Evolutionary conservation across 2,888 invertebrate species (phyloP), one percentile per base, ranked within the genome.

Genomic region (Cordilura impudica): DNA sequence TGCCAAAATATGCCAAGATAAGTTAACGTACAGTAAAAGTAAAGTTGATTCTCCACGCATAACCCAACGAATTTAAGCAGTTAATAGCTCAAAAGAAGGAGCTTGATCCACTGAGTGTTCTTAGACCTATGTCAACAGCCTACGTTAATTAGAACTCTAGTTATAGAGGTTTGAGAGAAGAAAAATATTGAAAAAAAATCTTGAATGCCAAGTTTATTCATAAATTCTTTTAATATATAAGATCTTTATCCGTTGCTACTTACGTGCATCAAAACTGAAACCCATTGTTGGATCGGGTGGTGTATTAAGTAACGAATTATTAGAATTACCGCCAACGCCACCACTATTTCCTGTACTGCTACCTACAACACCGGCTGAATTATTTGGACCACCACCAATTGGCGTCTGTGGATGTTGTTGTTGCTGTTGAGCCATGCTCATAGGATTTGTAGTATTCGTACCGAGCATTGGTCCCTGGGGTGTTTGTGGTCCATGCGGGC

Each of bases 201-300:
- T n/a, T n/a, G n/a, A n/a, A n/a, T n/a, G n/a, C n/a, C n/a, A n/a
- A 26, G 6, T 26, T 26, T 26, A 12, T 51, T 2, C 19, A 8
- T 0, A 14, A 12, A 54, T 10, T 18, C 5, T 58, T 18, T 39
- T 39, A 23, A 56, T n/a, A n/a, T n/a, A n/a, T n/a, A n/a, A n/a
- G n/a, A n/a, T n/a, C n/a, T n/a, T n/a, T n/a, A n/a, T n/a, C n/a
- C n/a, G n/a, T 8, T 35, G 45, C n/a, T 54, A 88, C 86, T 88
- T 82, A 90, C 90, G 87, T 83, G 88, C 84, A 83, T 90, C 90
- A 81, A 90, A 90, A 83, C 84, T 88, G 63, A 90, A 90, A 78
- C 86, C 86, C 78, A 90, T 83, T 84, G 89, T 85, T 78, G 87
- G 87, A 84, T 90, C 90, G 74, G 89, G 85, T 81, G 88, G 86